phyloP scores from a whole-genome alignment of 2,888 invertebrate genomes.

The Drosophila anomelani region DNA sequence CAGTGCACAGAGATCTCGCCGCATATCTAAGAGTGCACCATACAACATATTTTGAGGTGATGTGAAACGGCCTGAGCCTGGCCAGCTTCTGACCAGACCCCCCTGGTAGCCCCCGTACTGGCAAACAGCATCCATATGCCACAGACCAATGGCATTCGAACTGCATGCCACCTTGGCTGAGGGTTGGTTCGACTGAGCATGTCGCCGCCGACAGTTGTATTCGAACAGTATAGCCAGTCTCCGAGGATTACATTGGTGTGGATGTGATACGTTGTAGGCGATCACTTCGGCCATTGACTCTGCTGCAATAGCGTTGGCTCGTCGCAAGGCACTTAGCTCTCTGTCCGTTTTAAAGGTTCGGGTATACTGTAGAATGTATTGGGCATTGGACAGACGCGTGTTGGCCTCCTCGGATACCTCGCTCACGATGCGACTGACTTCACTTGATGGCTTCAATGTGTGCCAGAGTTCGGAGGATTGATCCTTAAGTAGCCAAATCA shows the following conservation, averaged over 20 bases:
- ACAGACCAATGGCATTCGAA: slow-evolving; percentile 8
- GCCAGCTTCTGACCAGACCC: slow-evolving; percentile 54
- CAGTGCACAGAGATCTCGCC: slow-evolving; percentile 31
- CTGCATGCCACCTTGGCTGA: slow-evolving; percentile 23
- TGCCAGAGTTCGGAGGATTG: slow-evolving; percentile 52
- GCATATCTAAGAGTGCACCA: slow-evolving; percentile 50
- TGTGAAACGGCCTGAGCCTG: slow-evolving; percentile 48
- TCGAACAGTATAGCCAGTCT: slow-evolving; percentile 17
- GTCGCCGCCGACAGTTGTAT: slow-evolving; percentile 36
- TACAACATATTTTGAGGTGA: slow-evolving; percentile 58
- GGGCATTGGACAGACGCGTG: slow-evolving; percentile 42
- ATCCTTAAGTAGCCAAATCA: slow-evolving; percentile 19
- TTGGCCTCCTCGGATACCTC: slow-evolving; percentile 33
- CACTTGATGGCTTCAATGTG: neutral
- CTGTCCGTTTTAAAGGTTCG: slow-evolving; percentile 45
- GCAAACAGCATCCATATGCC: slow-evolving; percentile 54
- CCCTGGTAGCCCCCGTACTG: slow-evolving; percentile 60
- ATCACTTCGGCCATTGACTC: slow-evolving; percentile 53
- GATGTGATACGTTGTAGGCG: slow-evolving; percentile 1
- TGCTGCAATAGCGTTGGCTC: slow-evolving; percentile 46
- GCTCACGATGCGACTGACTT: slow-evolving; percentile 30
- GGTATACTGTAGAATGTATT: slow-evolving; percentile 23
- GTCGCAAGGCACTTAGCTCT: slow-evolving; percentile 36
- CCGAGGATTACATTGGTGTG: slow-evolving; percentile 5
- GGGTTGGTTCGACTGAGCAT: slow-evolving; percentile 36